These are phyloP conservation scores for Petroica traversi DNA, from an alignment of 2,113 vertebrate genomes.

Conservation along the genomic window DNA sequence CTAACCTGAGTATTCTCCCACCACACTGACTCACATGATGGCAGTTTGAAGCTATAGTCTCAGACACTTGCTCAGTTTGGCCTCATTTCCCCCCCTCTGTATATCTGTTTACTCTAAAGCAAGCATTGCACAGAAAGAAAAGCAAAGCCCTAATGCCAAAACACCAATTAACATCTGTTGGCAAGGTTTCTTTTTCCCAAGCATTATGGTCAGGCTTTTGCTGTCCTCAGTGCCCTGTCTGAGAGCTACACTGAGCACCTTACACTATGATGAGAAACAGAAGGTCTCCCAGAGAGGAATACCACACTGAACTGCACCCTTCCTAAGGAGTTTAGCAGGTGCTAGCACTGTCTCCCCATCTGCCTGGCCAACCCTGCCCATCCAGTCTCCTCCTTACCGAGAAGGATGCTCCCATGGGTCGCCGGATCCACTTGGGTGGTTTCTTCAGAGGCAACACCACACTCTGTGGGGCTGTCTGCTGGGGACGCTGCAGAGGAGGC, in stretches of 20 bases:
- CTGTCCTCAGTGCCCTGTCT: rapidly evolving
- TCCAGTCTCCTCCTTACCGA: slow-evolving; percentile 76
- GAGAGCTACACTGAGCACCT: rapidly evolving
- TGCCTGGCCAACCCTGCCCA: neutral
- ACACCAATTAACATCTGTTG: neutral
- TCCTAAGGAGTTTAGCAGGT: neutral
- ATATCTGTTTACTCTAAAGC: neutral
- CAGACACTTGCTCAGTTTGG: neutral
- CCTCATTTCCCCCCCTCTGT: rapidly evolving
- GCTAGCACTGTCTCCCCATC: neutral
- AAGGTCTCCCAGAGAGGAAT: neutral
- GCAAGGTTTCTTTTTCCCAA: neutral
- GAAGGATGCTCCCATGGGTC: slow-evolving; percentile 91
- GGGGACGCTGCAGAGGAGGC: slow-evolving; percentile 89
- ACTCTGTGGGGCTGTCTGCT: slow-evolving; percentile 68
- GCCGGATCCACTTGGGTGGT: slow-evolving; percentile 92
- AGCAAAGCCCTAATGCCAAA: neutral
- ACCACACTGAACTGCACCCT: rapidly evolving
- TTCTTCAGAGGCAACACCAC: slow-evolving; percentile 87
- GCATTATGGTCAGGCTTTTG: neutral
- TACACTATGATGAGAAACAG: rapidly evolving
- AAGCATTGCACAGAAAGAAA: neutral
- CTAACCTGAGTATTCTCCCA: neutral
- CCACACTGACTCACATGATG: neutral
- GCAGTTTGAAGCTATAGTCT: neutral